phyloP scores from a whole-genome alignment of 1,140 invertebrate genomes.

The Reticulitermes speratus region DNA sequence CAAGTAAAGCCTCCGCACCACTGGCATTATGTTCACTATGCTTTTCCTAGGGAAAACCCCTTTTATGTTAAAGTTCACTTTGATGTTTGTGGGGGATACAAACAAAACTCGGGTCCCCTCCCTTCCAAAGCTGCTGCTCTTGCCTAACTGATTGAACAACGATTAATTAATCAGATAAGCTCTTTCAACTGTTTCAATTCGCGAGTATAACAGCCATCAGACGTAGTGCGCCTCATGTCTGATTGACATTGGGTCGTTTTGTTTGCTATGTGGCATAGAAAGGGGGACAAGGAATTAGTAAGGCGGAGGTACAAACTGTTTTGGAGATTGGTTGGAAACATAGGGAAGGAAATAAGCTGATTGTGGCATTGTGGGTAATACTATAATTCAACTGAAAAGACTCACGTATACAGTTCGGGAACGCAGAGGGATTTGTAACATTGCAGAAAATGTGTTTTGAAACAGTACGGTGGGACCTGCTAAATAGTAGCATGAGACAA shows the following conservation, averaged over 20 bases:
- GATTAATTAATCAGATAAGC: conserved; percentile 34
- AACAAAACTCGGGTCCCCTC: not conserved
- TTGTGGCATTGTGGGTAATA: conserved; percentile 18
- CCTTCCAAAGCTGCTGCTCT: not conserved
- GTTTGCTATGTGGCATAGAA: not conserved
- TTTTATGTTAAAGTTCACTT: conserved; percentile 15
- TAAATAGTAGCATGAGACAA: conserved; percentile 1
- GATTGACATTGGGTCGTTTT: not conserved
- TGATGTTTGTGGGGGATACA: conserved; percentile 1
- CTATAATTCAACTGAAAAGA: conserved; percentile 10
- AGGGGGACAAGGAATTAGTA: not conserved
- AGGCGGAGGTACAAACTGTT: not conserved
- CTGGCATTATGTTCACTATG: not conserved
- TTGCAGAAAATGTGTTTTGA: not conserved
- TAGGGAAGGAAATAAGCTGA: conserved; percentile 9
- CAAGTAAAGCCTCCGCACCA: not conserved
- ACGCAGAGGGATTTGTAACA: not conserved
- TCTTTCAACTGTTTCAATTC: conserved; percentile 17
- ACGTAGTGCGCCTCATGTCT: not conserved
- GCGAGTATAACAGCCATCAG: not conserved
- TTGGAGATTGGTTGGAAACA: not conserved
- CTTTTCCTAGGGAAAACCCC: conserved; percentile 1
- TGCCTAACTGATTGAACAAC: conserved; percentile 26
- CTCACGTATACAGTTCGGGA: not conserved
- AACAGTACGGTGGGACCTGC: not conserved